These are phyloP conservation scores for Seriola rivoliana DNA, from an alignment of 2,113 vertebrate species.

Conservation along the genomic window DNA sequence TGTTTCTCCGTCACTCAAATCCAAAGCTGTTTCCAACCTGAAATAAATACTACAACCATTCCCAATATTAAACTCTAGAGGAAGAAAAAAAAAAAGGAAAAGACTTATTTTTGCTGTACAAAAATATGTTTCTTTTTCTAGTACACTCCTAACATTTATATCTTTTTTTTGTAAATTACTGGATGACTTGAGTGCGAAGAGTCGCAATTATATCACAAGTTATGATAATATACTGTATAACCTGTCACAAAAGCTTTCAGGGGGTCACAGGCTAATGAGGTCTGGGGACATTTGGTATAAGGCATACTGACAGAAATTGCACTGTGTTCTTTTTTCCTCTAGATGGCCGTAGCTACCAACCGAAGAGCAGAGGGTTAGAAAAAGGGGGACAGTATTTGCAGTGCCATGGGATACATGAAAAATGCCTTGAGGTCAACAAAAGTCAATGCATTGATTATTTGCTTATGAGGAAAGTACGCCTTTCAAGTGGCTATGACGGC, in stretches of 20 bases:
- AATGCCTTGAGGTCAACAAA: slow-evolving; percentile 24
- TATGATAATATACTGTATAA: background rate
- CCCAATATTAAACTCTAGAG: too few relatives aligned
- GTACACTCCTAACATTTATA: background rate
- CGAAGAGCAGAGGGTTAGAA: background rate
- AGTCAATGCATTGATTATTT: background rate
- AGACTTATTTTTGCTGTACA: background rate
- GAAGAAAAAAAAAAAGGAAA: too few relatives aligned
- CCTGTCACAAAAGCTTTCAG: background rate
- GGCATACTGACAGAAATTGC: background rate
- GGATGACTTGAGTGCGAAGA: background rate
- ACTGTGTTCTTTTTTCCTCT: slow-evolving; percentile 54
- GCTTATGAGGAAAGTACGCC: background rate
- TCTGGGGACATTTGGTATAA: background rate
- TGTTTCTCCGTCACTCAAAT: background rate
- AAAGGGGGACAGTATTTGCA: background rate
- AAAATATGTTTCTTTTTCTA: background rate
- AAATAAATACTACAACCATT: background rate
- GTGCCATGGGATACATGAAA: background rate
- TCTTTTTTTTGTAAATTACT: background rate
- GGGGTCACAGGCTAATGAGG: too few relatives aligned
- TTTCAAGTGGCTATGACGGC: background rate
- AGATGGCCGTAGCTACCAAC: slow-evolving; percentile 71
- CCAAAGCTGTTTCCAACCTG: background rate
- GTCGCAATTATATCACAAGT: background rate